Evolutionary conservation across 2,113 vertebrate species (phyloP), one percentile per base, ranked within the genome.

Genomic region (Scophthalmus maximus): DNA sequence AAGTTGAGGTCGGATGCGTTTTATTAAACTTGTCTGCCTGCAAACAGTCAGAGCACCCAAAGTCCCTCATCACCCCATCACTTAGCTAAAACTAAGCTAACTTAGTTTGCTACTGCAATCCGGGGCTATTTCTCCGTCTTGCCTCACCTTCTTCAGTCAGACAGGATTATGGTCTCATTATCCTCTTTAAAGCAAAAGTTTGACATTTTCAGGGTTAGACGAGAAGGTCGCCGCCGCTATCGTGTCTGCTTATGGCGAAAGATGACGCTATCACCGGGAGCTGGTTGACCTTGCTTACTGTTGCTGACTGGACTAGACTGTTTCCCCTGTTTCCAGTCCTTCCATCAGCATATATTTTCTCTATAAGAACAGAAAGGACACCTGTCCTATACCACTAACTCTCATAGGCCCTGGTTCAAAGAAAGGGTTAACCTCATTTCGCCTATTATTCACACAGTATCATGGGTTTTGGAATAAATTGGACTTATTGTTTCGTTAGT

Each of bases 51-150:
- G 46, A 46, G 17, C 46, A 8, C 52, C 22, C 38, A 49, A 47
- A 56, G 23, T 53, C 29, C 12, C 50, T 40, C 32, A 32, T 64
- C 55, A 36, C 44, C 36, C 36, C 38, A 27, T 62, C 50, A 49
- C 53, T 40, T 23, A 23, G 7, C 32, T 42, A 26, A 53, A 15
- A 4, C 22, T 50, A 22, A 62, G 49, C 32, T 32, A 42, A 46
- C 17, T 18, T 18, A 18, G 42, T 9, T 25, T 50, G 20, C 3
- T n/a, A 12, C 5, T 53, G n/a, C 17, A 27, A 2, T 66, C 34
- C 25, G 11, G n/a, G 12, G 42, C 42, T 8, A 76, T 20, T 26
- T 58, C 14, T 22, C 15, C 32, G 2, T 17, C 6, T 23, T 12
- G 30, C 20, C n/a, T 15, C 55, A 36, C 6, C 22, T 20, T 32